Base-by-base conservation (phyloP, 2,113 vertebrate species). In the Pogonocichla stellata region DNA sequence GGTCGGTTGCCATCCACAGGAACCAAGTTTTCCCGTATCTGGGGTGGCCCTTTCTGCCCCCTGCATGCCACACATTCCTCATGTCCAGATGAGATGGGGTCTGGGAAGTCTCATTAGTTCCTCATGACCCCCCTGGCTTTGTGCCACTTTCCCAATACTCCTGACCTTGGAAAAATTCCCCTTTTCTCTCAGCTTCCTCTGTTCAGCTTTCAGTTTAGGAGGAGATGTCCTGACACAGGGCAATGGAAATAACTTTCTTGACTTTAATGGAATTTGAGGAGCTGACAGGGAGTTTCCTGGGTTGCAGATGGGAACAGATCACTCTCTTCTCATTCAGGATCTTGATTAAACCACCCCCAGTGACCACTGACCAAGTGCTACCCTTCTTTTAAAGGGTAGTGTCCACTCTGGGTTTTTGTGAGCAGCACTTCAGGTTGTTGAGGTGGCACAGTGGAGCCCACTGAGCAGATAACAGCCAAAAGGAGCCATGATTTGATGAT, bases 71-170 rank as follows among this genome's bases (percentile, higher is more conserved):
- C 2, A 6, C 92, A 83, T 96, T 97, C 94, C 83, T 92, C 1
- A 2, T 94, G 88, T 86, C 88, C 69, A 56, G 80, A 86, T 88
- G 80, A 61, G 82, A 82, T 42, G 56, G 33, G 60, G 1, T 95
- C 86, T 93, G 89, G 86, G 93, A 86, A 93, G 61, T 79, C 91
- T 97, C 77, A 71, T 71, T 92, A 86, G 31, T 85, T 91, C 80
- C 73, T 81, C 3, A 0, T 96, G 86, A 88, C 78, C 77, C 78
- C 42, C 16, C 24, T 34, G 77, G 80, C 91, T 89, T 67, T n/a
- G 51, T 45, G 36, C 91, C 77, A 40, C 71, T 94, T 95, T 94
- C 77, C 90, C 78, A 62, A 2, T 6, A 24, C 14, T 34, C 80
- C 60, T n/a, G 20, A 81, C 84, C 72, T 77, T 80, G 42, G 42